phyloP scores from a whole-genome alignment of 2,113 vertebrate species.

The Nanorana parkeri region DNA sequence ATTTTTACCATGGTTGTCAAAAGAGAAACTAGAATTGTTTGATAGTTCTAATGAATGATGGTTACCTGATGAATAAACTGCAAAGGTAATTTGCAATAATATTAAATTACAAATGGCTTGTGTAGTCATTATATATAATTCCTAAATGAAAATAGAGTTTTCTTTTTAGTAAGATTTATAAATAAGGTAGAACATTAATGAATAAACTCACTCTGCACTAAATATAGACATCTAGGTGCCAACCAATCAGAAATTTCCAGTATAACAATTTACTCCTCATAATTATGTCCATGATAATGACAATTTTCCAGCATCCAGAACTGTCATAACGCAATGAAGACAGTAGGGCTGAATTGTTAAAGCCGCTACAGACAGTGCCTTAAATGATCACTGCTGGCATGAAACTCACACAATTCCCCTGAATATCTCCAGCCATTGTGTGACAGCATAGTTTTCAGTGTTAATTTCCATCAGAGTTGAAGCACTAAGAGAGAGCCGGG shows the following conservation, averaged over 20 bases:
- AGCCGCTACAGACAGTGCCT: constrained; percentile 4
- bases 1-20: no score
- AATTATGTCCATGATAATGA: background rate
- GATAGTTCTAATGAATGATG: no score
- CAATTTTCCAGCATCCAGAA: background rate
- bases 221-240: constrained; percentile 12
- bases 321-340: constrained; percentile 16
- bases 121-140: no score
- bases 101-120: no score
- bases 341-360: background rate
- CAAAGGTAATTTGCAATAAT: no score
- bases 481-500: no score
- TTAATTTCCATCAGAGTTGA: background rate
- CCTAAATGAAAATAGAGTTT: no score
- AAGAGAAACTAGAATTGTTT: no score
- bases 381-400: constrained; percentile 23
- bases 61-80: no score
- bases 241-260: background rate
- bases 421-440: background rate
- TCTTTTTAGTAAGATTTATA: no score
- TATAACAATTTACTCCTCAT: constrained; percentile 22
- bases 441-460: background rate
- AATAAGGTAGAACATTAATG: no score
- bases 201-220: constrained; percentile 7
- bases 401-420: constrained; percentile 16